Percentiles rank a stretch among this genome's conserved stretches.
Evolutionary conservation across 2,888 invertebrate species (phyloP).

Genomic region (Cynaeus angustus): DNA sequence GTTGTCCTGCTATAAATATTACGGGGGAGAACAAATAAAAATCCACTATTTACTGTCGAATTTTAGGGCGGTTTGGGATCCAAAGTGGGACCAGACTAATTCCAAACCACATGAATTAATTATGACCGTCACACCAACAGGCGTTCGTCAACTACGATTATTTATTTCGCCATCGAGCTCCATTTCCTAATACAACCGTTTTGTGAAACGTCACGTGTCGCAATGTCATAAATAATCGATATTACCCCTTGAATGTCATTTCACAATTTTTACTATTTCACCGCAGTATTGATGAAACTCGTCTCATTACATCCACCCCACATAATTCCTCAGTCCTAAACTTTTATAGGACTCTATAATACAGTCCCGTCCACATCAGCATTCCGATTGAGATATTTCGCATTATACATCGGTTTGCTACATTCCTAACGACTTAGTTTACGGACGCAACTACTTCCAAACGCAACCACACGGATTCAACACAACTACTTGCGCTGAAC

Average conservation of each 20-base stretch:
- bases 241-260: slow-evolving; percentile 35
- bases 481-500: slow-evolving; percentile 11
- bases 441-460: slow-evolving; percentile 36
- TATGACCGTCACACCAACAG: slow-evolving; percentile 29
- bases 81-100: slow-evolving; percentile 43
- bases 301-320: slow-evolving; percentile 44
- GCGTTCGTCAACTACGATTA: slow-evolving; percentile 37
- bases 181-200: slow-evolving; percentile 14
- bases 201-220: slow-evolving; percentile 32
- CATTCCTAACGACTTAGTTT: slow-evolving; percentile 34
- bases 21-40: slow-evolving; percentile 48
- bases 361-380: slow-evolving; percentile 38
- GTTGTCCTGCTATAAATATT: slow-evolving; percentile 51
- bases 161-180: slow-evolving; percentile 32
- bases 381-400: slow-evolving; percentile 35
- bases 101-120: slow-evolving; percentile 47
- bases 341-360: slow-evolving; percentile 45
- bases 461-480: slow-evolving; percentile 37
- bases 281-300: slow-evolving; percentile 41
- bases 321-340: slow-evolving; percentile 44
- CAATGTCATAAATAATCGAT: slow-evolving; percentile 40
- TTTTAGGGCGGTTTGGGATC: slow-evolving; percentile 41
- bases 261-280: slow-evolving; percentile 44
- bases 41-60: slow-evolving; percentile 50
- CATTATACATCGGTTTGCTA: slow-evolving; percentile 35